Evolutionary conservation across 1,140 invertebrate species (phyloP).

Genomic region (Archegozetes longisetosus): DNA sequence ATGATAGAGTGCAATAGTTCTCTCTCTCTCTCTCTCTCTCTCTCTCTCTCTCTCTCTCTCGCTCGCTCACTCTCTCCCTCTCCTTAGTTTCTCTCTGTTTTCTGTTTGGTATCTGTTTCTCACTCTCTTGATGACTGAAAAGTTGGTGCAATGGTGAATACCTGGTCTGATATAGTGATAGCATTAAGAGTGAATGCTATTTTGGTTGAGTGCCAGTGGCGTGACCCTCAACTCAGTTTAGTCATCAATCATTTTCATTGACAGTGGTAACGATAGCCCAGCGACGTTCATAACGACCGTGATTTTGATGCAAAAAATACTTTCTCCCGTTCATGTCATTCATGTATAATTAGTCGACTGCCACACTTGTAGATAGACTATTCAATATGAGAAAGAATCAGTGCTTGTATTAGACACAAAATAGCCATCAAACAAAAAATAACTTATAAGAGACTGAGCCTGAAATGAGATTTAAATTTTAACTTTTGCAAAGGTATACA

Average conservation of each 20-base stretch:
- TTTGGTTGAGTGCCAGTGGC: neutral
- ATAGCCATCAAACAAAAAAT: neutral
- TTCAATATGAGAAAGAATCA: neutral
- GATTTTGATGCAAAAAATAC: neutral
- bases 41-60: no score
- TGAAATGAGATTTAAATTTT: neutral
- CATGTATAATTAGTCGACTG: neutral
- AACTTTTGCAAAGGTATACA: neutral
- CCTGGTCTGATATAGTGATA: no score
- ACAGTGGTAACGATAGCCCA: neutral
- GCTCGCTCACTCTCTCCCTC: no score
- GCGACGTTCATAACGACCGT: neutral
- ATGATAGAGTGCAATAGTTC: no score
- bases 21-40: no score
- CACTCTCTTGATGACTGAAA: no score
- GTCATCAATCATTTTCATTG: neutral
- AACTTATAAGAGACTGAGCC: neutral
- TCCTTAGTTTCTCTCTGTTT: no score
- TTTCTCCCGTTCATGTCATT: neutral
- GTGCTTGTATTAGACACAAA: neutral
- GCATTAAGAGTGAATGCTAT: no score
- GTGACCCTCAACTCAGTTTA: neutral
- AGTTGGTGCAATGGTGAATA: no score
- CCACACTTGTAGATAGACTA: neutral
- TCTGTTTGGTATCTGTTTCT: no score